Evolutionary conservation across 2,888 invertebrate species (phyloP).

Genomic region (Rhagonycha fulva): DNA sequence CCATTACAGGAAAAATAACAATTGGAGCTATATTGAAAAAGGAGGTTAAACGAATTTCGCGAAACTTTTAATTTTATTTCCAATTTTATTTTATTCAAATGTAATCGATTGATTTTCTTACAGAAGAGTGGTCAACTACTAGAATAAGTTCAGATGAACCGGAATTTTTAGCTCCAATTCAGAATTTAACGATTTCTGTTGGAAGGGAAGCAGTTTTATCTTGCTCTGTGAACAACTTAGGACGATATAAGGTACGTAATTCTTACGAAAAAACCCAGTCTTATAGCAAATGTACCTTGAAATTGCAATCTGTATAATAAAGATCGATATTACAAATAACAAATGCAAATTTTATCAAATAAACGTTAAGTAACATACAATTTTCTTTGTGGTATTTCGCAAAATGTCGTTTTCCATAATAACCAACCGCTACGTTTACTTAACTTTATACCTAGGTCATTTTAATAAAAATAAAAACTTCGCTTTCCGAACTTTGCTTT

Average conservation of each 20-base stretch:
- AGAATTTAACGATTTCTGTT: slow-evolving; percentile 66
- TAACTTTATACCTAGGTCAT: background rate
- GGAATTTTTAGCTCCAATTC: slow-evolving; percentile 64
- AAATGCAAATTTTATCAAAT: background rate
- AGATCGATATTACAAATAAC: background rate
- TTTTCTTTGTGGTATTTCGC: background rate
- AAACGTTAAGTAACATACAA: background rate
- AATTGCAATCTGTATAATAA: background rate
- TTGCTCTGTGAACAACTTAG: slow-evolving; percentile 67
- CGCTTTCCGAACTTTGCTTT: background rate
- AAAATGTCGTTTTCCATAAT: background rate
- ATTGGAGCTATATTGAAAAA: background rate
- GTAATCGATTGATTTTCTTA: slow-evolving; percentile 41
- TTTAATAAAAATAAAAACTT: background rate
- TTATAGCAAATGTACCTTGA: background rate
- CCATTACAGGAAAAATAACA: background rate
- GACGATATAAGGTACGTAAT: slow-evolving; percentile 63
- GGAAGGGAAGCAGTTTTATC: slow-evolving; percentile 68
- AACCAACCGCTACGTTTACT: background rate
- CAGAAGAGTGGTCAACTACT: slow-evolving; percentile 64
- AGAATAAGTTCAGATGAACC: slow-evolving; percentile 63
- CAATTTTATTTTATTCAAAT: slow-evolving; percentile 15
- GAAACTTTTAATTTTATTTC: background rate
- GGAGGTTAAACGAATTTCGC: background rate
- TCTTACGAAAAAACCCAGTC: background rate